A percentile compares a stretch with the other conserved stretches of the same genome.
Evolutionary conservation across 2,113 vertebrate genomes (phyloP).

Genomic region (Geothlypis trichas): DNA sequence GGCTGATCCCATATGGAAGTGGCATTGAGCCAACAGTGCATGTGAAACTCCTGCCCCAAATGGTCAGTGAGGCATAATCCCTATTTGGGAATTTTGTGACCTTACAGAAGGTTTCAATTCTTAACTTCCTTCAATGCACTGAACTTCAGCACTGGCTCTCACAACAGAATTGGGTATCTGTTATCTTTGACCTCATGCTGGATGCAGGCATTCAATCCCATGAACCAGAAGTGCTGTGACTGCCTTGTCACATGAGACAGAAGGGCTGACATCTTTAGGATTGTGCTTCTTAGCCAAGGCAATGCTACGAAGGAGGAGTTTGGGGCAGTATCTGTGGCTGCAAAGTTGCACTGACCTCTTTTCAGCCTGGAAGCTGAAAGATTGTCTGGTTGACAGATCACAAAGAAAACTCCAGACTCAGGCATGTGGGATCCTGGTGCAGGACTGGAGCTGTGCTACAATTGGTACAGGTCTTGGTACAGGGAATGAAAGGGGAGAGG

Average conservation of each 20-base stretch:
- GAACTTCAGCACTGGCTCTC: neutral
- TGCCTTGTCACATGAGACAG: fast-evolving
- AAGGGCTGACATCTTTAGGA: neutral
- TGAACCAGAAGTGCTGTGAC: neutral
- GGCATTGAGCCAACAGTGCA: neutral
- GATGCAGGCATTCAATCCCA: neutral
- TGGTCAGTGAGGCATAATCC: neutral
- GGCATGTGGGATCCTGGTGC: neutral
- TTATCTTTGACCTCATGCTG: neutral
- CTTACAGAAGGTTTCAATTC: neutral
- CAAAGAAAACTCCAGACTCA: neutral
- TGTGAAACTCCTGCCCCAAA: neutral
- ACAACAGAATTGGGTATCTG: neutral
- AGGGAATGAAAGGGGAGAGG: neutral
- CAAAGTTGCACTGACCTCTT: neutral
- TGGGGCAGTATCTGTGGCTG: neutral
- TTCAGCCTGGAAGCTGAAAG: neutral
- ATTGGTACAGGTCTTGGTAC: no score
- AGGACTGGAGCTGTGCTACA: neutral
- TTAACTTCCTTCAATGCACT: neutral
- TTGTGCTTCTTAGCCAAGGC: neutral
- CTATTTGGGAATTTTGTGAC: neutral
- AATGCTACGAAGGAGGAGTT: neutral
- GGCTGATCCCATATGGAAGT: neutral
- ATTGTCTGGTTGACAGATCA: neutral